Evolutionary conservation across 2,888 invertebrate species (phyloP).

Genomic region (Trisateles emortualis): DNA sequence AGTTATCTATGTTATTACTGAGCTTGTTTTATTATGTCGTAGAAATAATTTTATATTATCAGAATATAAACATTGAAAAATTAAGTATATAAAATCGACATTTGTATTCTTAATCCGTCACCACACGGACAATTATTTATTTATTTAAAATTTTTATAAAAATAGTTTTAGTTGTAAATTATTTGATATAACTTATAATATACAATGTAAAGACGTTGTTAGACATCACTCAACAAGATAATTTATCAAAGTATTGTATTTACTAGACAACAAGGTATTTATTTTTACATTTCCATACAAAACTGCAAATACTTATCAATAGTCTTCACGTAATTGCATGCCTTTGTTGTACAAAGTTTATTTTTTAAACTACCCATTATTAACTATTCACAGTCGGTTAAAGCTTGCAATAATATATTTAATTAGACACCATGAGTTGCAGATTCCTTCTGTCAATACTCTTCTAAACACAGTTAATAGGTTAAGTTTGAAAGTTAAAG

Average conservation of each 20-base stretch:
- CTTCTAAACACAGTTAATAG: conserved; percentile 66
- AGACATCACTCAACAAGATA: background rate
- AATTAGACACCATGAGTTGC: conserved; percentile 76
- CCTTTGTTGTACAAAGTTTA: conserved; percentile 1
- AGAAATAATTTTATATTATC: too few relatives aligned
- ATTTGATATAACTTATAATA: too few relatives aligned
- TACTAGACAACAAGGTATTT: background rate
- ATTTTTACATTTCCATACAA: background rate
- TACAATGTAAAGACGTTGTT: background rate
- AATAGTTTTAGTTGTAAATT: too few relatives aligned
- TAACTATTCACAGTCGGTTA: conserved; percentile 41
- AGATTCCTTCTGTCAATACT: conserved; percentile 46
- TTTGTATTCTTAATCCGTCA: too few relatives aligned
- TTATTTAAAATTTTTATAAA: too few relatives aligned
- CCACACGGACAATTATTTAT: too few relatives aligned
- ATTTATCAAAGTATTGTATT: too few relatives aligned
- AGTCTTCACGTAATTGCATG: conserved; percentile 1
- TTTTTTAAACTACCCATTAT: conserved; percentile 6
- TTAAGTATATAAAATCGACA: too few relatives aligned
- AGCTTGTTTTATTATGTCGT: background rate
- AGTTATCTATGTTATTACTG: background rate
- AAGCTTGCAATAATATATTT: conserved; percentile 49
- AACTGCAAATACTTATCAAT: background rate
- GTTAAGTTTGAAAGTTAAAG: conserved; percentile 64
- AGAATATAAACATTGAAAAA: too few relatives aligned